Base-by-base conservation (phyloP, 2,888 invertebrate species). In the Macrophya annulata region DNA sequence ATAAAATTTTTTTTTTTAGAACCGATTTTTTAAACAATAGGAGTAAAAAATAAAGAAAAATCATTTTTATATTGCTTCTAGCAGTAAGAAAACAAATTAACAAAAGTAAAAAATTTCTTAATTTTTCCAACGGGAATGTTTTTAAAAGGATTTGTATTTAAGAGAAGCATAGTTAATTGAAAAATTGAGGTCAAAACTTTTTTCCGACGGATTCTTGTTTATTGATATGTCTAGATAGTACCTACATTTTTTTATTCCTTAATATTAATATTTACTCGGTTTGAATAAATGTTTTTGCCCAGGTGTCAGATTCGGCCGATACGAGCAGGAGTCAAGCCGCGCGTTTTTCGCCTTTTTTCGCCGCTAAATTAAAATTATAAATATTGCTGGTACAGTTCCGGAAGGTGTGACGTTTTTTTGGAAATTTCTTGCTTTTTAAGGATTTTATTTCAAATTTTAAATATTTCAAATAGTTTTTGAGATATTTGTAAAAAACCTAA, bases 141-240 rank as follows among this genome's bases (percentile, higher is more conserved):
- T 31, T 3, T 31, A 3, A 31, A 31, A 31, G 31, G 1, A 1
- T 31, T 31, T 31, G 31, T 31, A 31, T 31, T 31, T 31, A 31
- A 31, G 1, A 31, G 31, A 31, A 31, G 31, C 31, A 31, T 31
- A 31, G 17, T 15, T 71, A 40, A 71, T 71, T 37, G 71, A 71
- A 71, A 71, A 71, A 71, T 62, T 4, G 6, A 17, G 37, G 37
- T n/a, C 0, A 71, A 71, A 31, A 25, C 37, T 71, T 71, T 71
- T 71, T 71, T 71, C 10, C 71, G 10, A 37, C 71, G 12, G 71
- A 71, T 71, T 71, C 37, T 71, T 37, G 71, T 71, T 71, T 40
- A 71, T 71, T 71, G 9, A 37, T 37, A 31, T 71, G 17, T 71
- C 40, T 12, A 71, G 17, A 71, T 37, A 31, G 71, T 71, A 71